Evolutionary conservation across 2,888 invertebrate species (phyloP).

Genomic region (Carpatolechia fugitivella): DNA sequence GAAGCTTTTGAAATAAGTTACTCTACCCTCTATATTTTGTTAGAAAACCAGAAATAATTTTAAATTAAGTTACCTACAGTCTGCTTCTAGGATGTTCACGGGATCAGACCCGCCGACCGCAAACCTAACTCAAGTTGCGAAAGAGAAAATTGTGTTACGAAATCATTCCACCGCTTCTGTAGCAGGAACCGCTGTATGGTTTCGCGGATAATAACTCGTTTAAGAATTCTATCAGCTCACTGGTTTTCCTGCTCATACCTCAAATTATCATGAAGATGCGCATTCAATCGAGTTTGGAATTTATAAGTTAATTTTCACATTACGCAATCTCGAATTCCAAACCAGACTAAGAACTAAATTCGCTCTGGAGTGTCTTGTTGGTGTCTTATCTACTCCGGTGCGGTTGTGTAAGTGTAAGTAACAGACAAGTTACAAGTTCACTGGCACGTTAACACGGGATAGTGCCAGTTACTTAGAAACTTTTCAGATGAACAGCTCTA

Average conservation of each 20-base stretch:
- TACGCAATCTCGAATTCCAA: neutral
- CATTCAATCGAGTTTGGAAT: slow-evolving; percentile 4
- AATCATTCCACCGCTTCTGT: slow-evolving; percentile 60
- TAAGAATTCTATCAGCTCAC: slow-evolving; percentile 47
- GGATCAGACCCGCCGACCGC: slow-evolving; percentile 28
- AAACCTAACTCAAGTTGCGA: slow-evolving; percentile 44
- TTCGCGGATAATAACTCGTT: slow-evolving; percentile 52
- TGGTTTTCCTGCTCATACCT: slow-evolving; percentile 30
- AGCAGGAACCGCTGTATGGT: slow-evolving; percentile 51
- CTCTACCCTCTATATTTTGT: neutral
- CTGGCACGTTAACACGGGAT: slow-evolving; percentile 50
- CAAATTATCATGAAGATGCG: slow-evolving; percentile 13
- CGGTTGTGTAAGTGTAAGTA: slow-evolving; percentile 52
- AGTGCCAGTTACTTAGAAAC: slow-evolving; percentile 32
- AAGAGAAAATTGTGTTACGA: slow-evolving; percentile 72
- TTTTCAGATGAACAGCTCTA: slow-evolving; percentile 27
- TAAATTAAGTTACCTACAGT: neutral
- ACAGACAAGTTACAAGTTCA: slow-evolving; percentile 59
- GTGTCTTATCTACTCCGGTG: slow-evolving; percentile 49
- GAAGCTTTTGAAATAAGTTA: too few species aligned
- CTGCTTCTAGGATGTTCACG: slow-evolving; percentile 2
- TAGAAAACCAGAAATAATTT: neutral
- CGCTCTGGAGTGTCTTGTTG: slow-evolving; percentile 25
- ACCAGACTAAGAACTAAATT: slow-evolving; percentile 17
- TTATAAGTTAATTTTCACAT: slow-evolving; percentile 3